These are phyloP conservation scores for Macropus fuliginosus DNA, from an alignment of 2,797 vertebrate genomes.

Conservation along the genomic window DNA sequence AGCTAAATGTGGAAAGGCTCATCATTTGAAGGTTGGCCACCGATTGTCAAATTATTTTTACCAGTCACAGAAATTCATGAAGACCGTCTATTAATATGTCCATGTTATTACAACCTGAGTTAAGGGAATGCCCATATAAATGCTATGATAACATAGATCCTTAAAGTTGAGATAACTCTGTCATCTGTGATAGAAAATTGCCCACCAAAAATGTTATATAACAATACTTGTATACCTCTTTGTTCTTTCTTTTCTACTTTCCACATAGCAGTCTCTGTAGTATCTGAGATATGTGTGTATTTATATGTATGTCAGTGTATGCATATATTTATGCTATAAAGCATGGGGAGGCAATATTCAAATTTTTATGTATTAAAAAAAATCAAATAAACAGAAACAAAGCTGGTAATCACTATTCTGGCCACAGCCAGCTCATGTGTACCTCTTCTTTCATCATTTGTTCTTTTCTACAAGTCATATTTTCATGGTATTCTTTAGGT, in stretches of 20 bases:
- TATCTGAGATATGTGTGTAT: background rate
- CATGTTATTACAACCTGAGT: background rate
- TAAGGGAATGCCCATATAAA: background rate
- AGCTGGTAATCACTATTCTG: background rate
- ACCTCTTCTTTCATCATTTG: background rate
- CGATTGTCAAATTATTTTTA: background rate
- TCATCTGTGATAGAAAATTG: background rate
- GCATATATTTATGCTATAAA: conserved; percentile 21
- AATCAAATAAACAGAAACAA: background rate
- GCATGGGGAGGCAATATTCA: conserved; percentile 19
- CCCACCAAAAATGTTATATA: background rate
- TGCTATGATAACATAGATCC: background rate
- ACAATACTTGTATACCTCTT: background rate
- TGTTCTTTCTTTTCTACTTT: background rate
- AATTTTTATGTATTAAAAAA: conserved; percentile 3
- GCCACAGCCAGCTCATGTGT: background rate
- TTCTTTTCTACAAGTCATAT: background rate
- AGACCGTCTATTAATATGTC: background rate
- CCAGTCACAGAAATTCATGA: background rate
- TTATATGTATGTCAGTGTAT: background rate
- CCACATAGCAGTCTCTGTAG: background rate
- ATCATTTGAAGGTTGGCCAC: background rate
- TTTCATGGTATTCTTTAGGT: background rate
- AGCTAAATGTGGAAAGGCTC: background rate
- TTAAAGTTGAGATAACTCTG: background rate